Evolutionary conservation across 2,888 invertebrate species (phyloP), one percentile per base, ranked within the genome.

Genomic region (Pristionchus maxplancki): DNA sequence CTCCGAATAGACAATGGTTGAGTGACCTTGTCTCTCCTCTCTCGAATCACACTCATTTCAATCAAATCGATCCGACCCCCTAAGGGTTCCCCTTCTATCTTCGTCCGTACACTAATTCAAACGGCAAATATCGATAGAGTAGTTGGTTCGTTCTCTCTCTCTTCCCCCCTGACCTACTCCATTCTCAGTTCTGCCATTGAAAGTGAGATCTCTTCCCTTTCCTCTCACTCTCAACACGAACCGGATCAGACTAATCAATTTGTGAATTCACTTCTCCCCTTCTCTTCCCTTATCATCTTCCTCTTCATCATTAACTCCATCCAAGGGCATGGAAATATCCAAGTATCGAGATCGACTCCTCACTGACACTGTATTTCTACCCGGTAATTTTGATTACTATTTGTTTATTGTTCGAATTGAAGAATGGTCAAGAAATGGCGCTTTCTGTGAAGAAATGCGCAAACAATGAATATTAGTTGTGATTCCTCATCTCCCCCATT

Each of bases 311-410:
- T 34, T 31, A 17, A 50, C 40, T 84, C 62, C 24, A 24, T 50
- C 44, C n/a, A 44, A 78, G 78, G 44, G 31, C 64, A 90, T 90
- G 90, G 90, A 90, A 40, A 89, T 90, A 20, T 71, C 67, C 20
- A 89, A 89, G 82, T 89, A 90, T 44, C 88, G 89, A n/a, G 82
- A 86, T n/a, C 89, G 87, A 28, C 40, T 90, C 11, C 89, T 88
- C 37, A 89, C 89, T 81, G 74, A 89, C 48, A 88, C 89, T 28
- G 89, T 89, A 8, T 89, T 88, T 17, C 84, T 89, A 0, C 89
- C 90, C 28, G 90, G 90, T 89, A 9, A 5, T 11, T 9, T 64
- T 15, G 8, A 64, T 67, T 34, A 28, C 28, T 28, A 67, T 37
- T 78, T 11, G n/a, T 34, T 58, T 58, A 64, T 64, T 2, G 15